Conservation (phyloP, 2,888 invertebrate species). For the Synergus gifuensis region DNA sequence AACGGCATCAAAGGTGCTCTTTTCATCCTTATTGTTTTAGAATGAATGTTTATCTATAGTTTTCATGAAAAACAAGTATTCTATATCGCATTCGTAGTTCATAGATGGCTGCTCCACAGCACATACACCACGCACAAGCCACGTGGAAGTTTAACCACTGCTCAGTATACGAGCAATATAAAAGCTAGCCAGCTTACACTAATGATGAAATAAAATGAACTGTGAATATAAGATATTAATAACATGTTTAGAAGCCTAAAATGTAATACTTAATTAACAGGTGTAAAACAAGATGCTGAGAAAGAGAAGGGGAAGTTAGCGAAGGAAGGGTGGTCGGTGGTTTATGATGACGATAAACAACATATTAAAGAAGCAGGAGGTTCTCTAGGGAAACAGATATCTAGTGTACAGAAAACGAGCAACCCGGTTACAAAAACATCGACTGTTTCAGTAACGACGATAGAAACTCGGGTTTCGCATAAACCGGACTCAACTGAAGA, state of each 20-base stretch:
- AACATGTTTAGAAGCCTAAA: conserved; percentile 74
- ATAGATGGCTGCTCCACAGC: conserved; percentile 76
- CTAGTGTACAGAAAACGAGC: conserved; percentile 16
- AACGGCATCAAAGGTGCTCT: conserved; percentile 8
- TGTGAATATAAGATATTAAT: conserved; percentile 58
- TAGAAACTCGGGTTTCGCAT: conserved; percentile 41
- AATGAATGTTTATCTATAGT: conserved; percentile 35
- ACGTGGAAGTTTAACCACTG: conserved; percentile 76
- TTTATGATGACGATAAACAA: conserved; percentile 75
- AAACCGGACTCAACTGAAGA: conserved; percentile 41
- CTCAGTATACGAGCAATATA: conserved; percentile 71
- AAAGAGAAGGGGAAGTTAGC: conserved; percentile 77
- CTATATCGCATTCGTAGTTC: conserved; percentile 42
- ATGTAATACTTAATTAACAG: conserved; percentile 78
- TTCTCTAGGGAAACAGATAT: conserved; percentile 66
- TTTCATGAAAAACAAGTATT: conserved; percentile 26
- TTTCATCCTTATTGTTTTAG: conserved; percentile 17
- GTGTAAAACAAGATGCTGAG: conserved; percentile 77
- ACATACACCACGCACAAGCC: conserved; percentile 75
- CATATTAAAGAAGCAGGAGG: conserved; percentile 73
- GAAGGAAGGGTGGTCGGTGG: conserved; percentile 78
- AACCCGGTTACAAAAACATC: conserved; percentile 59
- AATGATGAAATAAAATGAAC: conserved; percentile 70
- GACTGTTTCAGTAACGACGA: conserved; percentile 59
- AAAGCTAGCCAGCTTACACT: conserved; percentile 76